Percentiles rank a stretch among this genome's conserved stretches.
These are phyloP conservation scores for Egretta garzetta DNA, from an alignment of 2,113 vertebrate genomes.

Conservation along the genomic window DNA sequence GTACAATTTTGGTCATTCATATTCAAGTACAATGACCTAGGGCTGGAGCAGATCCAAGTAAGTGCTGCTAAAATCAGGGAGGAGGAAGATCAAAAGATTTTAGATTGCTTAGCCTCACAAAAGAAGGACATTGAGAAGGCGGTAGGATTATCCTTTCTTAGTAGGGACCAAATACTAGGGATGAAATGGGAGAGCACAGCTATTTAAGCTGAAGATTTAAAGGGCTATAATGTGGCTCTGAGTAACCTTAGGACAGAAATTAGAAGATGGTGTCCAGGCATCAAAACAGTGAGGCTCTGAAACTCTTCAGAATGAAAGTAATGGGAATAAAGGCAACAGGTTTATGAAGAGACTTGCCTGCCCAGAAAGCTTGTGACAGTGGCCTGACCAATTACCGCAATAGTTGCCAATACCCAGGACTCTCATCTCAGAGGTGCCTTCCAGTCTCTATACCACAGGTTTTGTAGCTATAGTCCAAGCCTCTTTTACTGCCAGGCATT, in stretches of 20 bases:
- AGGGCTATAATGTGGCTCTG: not conserved
- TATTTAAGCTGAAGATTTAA: conserved; percentile 42
- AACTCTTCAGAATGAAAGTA: not conserved
- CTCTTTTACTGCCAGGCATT: not conserved
- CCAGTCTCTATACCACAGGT: not conserved
- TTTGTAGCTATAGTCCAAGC: not conserved
- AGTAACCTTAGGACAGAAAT: conserved; percentile 3
- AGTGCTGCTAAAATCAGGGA: conserved; percentile 3
- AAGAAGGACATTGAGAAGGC: conserved; percentile 26
- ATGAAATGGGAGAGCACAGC: conserved; percentile 25
- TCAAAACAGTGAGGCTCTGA: not conserved
- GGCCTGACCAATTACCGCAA: not conserved
- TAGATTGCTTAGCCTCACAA: conserved; percentile 21
- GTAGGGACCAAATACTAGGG: conserved; percentile 12
- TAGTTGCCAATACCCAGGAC: not conserved
- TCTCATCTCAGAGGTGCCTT: not conserved
- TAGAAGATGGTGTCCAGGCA: not conserved
- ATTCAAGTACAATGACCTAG: not conserved
- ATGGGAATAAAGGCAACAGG: not conserved
- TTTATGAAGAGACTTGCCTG: not conserved
- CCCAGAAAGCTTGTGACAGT: not conserved
- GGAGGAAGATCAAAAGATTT: conserved; percentile 48
- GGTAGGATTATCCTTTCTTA: conserved; percentile 54
- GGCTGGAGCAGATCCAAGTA: not conserved
- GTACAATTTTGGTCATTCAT: not conserved